A percentile compares a stretch with the other conserved stretches of the same genome.
These are phyloP conservation scores for Moxostoma hubbsi DNA, from an alignment of 2,797 vertebrate genomes.

Conservation along the genomic window DNA sequence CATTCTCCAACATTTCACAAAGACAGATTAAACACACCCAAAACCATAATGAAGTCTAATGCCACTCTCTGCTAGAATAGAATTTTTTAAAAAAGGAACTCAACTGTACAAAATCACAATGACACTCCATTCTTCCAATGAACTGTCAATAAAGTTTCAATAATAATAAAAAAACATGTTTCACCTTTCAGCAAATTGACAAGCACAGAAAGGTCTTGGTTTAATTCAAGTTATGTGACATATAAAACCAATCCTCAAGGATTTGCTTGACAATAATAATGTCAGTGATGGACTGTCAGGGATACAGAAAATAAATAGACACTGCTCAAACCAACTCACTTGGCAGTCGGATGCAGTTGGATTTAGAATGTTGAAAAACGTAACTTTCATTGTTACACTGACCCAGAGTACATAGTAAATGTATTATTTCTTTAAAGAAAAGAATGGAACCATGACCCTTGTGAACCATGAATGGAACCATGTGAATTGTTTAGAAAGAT, in stretches of 20 bases:
- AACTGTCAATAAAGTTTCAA: constrained; percentile 10
- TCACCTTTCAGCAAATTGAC: background rate
- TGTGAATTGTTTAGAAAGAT: no score
- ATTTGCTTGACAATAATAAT: background rate
- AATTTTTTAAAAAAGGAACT: background rate
- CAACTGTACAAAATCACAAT: constrained; percentile 17
- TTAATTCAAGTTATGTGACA: background rate
- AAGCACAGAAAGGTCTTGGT: background rate
- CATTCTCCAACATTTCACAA: constrained; percentile 54
- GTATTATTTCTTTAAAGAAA: no score
- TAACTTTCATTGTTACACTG: no score
- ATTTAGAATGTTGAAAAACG: no score
- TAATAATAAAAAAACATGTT: background rate
- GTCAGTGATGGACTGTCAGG: background rate
- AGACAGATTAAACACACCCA: constrained; percentile 49
- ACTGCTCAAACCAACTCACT: background rate
- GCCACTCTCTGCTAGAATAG: constrained; percentile 34
- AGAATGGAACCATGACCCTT: no score
- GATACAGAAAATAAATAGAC: background rate
- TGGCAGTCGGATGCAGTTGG: no score
- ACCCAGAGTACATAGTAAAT: no score
- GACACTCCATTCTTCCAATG: constrained; percentile 27
- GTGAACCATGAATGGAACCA: no score
- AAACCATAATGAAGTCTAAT: constrained; percentile 45
- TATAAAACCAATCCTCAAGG: background rate